Percentiles rank a stretch among this genome's conserved stretches.
Conservation (phyloP, 2,797 vertebrate genomes). For the Hyperoplus lanceolatus region DNA sequence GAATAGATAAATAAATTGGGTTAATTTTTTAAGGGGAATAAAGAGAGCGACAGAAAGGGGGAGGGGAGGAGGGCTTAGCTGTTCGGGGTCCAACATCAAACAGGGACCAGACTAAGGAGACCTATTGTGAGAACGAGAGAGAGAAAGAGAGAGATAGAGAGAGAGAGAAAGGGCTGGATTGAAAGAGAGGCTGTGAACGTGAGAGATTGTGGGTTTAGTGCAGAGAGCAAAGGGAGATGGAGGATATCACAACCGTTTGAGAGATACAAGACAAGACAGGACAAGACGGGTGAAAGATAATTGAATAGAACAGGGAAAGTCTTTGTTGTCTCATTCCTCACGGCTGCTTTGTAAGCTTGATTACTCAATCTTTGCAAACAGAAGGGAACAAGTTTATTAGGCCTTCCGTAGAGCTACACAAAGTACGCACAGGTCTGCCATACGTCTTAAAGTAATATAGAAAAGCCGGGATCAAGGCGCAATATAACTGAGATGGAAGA, state of each 20-base stretch:
- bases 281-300: conserved; percentile 40
- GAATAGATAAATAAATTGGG: conserved; percentile 64
- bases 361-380: conserved; percentile 48
- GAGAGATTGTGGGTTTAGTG: conserved; percentile 41
- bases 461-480: conserved; percentile 52
- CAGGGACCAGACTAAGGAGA: conserved; percentile 36
- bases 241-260: conserved; percentile 59
- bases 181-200: conserved; percentile 45
- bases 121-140: conserved; percentile 54
- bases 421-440: conserved; percentile 31
- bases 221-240: conserved; percentile 50
- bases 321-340: conserved; percentile 60
- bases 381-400: conserved; percentile 29
- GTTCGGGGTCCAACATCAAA: conserved; percentile 60
- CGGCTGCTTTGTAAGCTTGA: conserved; percentile 49
- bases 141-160: conserved; percentile 48
- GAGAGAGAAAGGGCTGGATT: conserved; percentile 31
- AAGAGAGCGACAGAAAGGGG: conserved; percentile 17
- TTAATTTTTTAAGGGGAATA: conserved; percentile 51
- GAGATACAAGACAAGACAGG: conserved; percentile 49
- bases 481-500: conserved; percentile 56
- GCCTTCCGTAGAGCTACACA: conserved; percentile 11
- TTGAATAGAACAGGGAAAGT: conserved; percentile 50
- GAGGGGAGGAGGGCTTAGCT: neutral
- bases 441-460: conserved; percentile 58